Base-by-base conservation (phyloP, 2,113 vertebrate genomes). In the Rafetus swinhoei region DNA sequence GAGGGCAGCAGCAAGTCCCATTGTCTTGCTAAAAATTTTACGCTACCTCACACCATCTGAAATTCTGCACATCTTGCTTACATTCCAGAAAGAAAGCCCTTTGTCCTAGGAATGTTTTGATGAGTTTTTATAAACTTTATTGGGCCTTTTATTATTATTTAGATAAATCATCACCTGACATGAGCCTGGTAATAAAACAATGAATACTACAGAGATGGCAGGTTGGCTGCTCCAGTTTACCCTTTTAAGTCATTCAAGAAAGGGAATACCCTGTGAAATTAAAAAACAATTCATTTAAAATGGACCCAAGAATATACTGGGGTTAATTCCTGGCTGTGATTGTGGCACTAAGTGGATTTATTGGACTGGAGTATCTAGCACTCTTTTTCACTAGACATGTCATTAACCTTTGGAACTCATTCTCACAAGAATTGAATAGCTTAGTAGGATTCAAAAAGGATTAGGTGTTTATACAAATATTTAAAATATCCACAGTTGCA, bases 231-330 rank as follows among this genome's bases (percentile, higher is more conserved):
- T 92, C 74, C 35, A 76, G 59, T 50, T 72, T 82, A 90, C 29
- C 53, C 74, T 93, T 91, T 93, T 76, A 85, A 92, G 92, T 29
- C 76, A 16, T 52, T 91, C 35, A 65, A 87, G 27, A 92, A 52
- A n/a, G 92, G 53, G 32, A 90, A 80, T 96, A 60, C 27, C 91
- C 59, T 22, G 45, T 85, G 89, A 89, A 95, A 95, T 97, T 91
- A 89, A 96, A 76, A 94, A 15, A n/a, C 29, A 93, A 89, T 81
- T 60, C 15, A 77, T 94, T 95, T 96, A 82, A 79, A 80, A 87
- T 2, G 15, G 79, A 90, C 91, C 82, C 95, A 91, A 97, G 85
- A 60, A 79, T 87, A 59, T n/a, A 39, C 54, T 83, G 60, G 25
- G 25, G 19, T 92, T 88, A 54, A 56, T 83, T 89, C 72, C 55